Evolutionary conservation across 2,888 invertebrate species (phyloP), one percentile per base, ranked within the genome.

Genomic region (Andrena camellia): DNA sequence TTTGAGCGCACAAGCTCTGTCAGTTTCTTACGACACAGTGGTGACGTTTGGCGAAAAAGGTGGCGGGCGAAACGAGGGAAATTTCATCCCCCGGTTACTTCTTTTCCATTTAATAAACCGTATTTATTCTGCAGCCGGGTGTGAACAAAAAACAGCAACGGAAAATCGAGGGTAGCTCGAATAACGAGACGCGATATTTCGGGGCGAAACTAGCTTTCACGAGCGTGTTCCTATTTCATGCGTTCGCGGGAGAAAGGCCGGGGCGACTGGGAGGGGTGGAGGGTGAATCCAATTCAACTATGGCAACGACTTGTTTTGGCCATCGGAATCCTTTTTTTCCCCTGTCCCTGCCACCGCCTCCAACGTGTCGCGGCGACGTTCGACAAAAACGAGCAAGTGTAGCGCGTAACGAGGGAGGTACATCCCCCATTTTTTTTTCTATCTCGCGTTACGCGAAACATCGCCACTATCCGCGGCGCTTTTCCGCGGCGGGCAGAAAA

Each of bases 361-460:
- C 60, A 59, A 52, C 73, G 66, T 33, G 82, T 82, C 83, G 82
- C 57, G 59, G 67, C 79, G 70, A 17, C 76, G 79, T 64, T 33
- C 75, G 79, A 76, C 87, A 82, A 85, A 84, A 87, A 77, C 79
- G 75, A 71, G 63, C 64, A 72, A 79, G 72, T 71, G 76, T 60
- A 77, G 66, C 73, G 71, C 78, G 81, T 86, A 86, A 86, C 87
- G 80, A 87, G 87, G 67, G 75, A 70, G 60, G 62, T 67, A 52
- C 76, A 54, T 29, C 17, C 68, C 23, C 6, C 59, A n/a, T 62
- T 42, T 69, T 67, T 52, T 76, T 80, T 67, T 68, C 57, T 57
- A 71, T 80, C 63, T 81, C 69, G 42, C 68, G 68, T 81, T 62
- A 73, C 75, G 64, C 72, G 68, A 70, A 33, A 71, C 72, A 62